Percentiles rank a stretch among this genome's conserved stretches.
These are phyloP conservation scores for Solenopsis invicta DNA, from an alignment of 1,140 invertebrate genomes.

Conservation along the genomic window DNA sequence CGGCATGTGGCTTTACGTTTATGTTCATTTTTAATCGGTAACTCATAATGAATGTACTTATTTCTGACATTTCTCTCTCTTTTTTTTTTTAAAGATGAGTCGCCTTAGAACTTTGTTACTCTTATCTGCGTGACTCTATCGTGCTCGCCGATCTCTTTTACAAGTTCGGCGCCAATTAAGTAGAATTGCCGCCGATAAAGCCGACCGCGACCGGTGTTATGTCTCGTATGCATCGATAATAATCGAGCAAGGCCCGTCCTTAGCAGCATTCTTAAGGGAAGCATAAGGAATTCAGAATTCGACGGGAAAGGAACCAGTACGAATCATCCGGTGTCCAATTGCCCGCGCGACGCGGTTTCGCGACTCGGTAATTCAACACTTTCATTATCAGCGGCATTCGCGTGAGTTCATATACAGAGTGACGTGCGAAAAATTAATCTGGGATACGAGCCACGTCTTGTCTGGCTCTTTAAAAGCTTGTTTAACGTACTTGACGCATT, in stretches of 20 bases:
- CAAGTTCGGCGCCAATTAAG: conserved; percentile 53
- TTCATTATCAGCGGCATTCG: conserved; percentile 24
- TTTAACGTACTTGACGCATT: background rate
- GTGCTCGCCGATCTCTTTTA: conserved; percentile 28
- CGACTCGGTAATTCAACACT: conserved; percentile 20
- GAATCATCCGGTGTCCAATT: background rate
- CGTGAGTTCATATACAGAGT: conserved; percentile 23
- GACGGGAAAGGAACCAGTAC: background rate
- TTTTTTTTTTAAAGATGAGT: background rate
- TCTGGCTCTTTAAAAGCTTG: background rate
- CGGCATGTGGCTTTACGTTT: background rate
- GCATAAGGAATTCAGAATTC: background rate
- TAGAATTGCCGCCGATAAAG: conserved; percentile 47
- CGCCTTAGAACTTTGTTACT: background rate
- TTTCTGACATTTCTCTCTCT: background rate
- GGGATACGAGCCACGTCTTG: background rate
- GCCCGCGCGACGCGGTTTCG: background rate
- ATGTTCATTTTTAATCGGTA: conserved; percentile 9
- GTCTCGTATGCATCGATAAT: conserved; percentile 25
- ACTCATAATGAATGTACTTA: conserved; percentile 1
- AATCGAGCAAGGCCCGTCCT: background rate
- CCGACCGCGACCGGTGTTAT: conserved; percentile 36
- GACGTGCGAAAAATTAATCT: conserved; percentile 10
- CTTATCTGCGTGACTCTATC: conserved; percentile 48
- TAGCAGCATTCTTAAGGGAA: background rate